Conservation (phyloP, 2,797 vertebrate genomes). For the Enteromius paludinosus region DNA sequence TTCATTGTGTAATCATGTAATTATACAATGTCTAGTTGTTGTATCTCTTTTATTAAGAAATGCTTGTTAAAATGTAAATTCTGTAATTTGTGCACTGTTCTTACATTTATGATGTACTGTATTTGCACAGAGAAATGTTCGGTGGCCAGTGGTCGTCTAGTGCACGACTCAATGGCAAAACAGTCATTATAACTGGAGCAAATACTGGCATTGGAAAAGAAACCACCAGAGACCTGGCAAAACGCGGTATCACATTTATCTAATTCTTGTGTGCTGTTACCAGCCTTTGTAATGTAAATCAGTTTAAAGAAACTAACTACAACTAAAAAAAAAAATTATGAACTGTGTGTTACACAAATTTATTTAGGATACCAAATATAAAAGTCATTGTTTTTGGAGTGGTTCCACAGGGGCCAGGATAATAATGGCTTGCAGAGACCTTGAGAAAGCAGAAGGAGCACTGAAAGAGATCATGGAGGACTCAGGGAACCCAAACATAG, state of each 20-base stretch:
- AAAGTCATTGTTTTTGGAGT: conserved; percentile 22
- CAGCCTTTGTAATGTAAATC: neutral
- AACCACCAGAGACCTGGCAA: conserved; percentile 61
- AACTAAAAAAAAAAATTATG: neutral
- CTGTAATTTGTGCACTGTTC: neutral
- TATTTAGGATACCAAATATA: neutral
- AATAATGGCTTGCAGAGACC: conserved; percentile 83
- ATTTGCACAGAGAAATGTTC: conserved; percentile 51
- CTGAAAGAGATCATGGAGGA: conserved; percentile 76
- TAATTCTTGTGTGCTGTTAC: neutral
- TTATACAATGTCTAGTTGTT: neutral
- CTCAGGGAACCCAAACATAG: conserved; percentile 80
- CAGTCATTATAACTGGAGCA: conserved; percentile 64
- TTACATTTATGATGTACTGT: neutral
- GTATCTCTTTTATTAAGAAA: neutral
- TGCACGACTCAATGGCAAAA: conserved; percentile 60
- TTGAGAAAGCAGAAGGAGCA: conserved; percentile 76
- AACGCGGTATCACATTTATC: conserved; percentile 56
- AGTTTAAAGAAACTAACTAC: neutral
- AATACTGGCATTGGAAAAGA: conserved; percentile 68
- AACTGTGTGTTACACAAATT: neutral
- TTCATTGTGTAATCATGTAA: neutral
- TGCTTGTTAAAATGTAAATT: neutral
- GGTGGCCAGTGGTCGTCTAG: conserved; percentile 60
- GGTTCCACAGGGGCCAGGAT: conserved; percentile 79